Evolutionary conservation across 1,140 invertebrate species (phyloP).

Genomic region (Propsilocerus akamusi): DNA sequence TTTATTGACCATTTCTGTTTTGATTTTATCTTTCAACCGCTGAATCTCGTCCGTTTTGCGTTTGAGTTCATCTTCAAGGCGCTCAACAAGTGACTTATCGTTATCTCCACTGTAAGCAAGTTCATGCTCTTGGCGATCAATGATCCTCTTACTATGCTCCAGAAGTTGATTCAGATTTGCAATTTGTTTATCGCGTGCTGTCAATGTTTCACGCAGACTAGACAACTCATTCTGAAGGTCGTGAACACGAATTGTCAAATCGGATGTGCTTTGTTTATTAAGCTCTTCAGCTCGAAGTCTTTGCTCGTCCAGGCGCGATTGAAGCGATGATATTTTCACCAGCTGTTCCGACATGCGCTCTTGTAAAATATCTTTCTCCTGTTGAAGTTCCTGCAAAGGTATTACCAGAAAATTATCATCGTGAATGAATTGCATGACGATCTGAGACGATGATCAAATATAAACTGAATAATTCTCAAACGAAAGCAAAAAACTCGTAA

Average conservation of each 20-base stretch:
- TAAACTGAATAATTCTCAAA: too few relatives aligned
- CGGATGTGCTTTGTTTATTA: constrained; percentile 41
- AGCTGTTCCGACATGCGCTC: constrained; percentile 60
- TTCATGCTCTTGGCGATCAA: constrained; percentile 30
- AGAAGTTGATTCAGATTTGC: constrained; percentile 23
- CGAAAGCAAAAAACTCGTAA: too few relatives aligned
- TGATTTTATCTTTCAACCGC: constrained; percentile 28
- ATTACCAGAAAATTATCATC: too few relatives aligned
- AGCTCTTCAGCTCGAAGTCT: constrained; percentile 48
- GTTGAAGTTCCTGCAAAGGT: constrained; percentile 51
- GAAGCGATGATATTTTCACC: constrained; percentile 54
- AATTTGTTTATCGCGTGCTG: constrained; percentile 35
- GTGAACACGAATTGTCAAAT: constrained; percentile 43
- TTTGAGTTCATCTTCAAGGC: constrained; percentile 31
- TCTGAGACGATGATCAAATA: too few relatives aligned
- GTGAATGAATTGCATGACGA: too few relatives aligned
- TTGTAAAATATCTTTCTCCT: constrained; percentile 61
- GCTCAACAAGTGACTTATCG: constrained; percentile 31
- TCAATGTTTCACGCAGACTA: constrained; percentile 32
- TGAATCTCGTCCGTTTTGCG: constrained; percentile 32
- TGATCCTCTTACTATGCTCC: constrained; percentile 20
- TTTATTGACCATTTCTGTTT: constrained; percentile 24
- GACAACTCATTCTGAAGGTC: constrained; percentile 36
- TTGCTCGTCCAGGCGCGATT: constrained; percentile 58
- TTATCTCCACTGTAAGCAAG: constrained; percentile 16